Percentiles rank a stretch among this genome's conserved stretches.
Evolutionary conservation across 1,140 invertebrate species (phyloP).

Genomic region (Caenorhabditis briggsae): DNA sequence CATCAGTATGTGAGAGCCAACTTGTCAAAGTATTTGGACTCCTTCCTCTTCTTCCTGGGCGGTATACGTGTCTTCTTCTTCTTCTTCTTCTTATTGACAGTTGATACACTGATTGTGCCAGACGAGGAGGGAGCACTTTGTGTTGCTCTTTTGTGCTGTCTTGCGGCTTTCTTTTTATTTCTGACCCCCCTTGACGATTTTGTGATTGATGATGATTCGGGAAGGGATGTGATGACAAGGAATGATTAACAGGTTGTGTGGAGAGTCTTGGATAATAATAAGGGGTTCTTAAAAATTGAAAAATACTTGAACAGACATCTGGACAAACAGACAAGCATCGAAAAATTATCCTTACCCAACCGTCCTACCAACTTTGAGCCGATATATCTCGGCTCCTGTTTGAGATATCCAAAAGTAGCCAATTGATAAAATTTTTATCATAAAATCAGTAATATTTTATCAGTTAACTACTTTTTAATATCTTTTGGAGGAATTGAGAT

Average conservation of each 20-base stretch:
- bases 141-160: not conserved
- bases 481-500: too few relatives aligned
- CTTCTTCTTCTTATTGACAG: conserved; percentile 22
- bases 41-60: not conserved
- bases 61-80: not conserved
- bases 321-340: too few relatives aligned
- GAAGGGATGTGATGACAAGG: not conserved
- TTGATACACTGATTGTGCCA: conserved; percentile 14
- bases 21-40: conserved; percentile 51
- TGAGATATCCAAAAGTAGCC: too few relatives aligned
- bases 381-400: too few relatives aligned
- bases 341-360: too few relatives aligned
- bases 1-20: not conserved
- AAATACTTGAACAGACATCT: too few relatives aligned
- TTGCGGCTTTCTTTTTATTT: conserved; percentile 32
- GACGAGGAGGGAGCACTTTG: not conserved
- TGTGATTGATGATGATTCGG: conserved; percentile 34
- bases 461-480: too few relatives aligned
- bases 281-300: too few relatives aligned
- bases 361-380: too few relatives aligned
- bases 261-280: not conserved
- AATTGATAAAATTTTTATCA: too few relatives aligned
- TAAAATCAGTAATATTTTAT: too few relatives aligned
- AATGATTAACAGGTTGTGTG: conserved; percentile 7
- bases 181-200: not conserved